A percentile compares a stretch with the other conserved stretches of the same genome.
Conservation (phyloP, 2,888 invertebrate species). For the Lasioglossum marginatum region DNA sequence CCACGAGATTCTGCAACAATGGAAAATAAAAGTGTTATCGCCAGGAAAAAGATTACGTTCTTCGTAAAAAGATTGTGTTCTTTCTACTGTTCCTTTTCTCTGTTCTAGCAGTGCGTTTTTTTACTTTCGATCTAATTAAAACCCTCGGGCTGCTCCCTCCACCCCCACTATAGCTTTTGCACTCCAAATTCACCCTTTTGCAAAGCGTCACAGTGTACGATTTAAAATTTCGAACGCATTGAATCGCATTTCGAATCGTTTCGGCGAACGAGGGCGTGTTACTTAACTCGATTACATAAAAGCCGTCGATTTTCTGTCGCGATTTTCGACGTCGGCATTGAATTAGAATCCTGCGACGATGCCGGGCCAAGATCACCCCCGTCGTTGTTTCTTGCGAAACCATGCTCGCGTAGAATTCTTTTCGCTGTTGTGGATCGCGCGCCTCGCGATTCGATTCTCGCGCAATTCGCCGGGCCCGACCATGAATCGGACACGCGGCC, state of each 20-base stretch:
- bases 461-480: slow-evolving; percentile 60
- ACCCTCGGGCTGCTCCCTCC: too few relatives aligned
- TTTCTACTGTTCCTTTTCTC: too few relatives aligned
- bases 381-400: slow-evolving; percentile 46
- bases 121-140: too few relatives aligned
- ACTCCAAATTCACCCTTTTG: too few relatives aligned
- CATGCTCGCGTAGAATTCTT: slow-evolving; percentile 14
- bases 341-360: slow-evolving; percentile 35
- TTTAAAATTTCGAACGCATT: background rate
- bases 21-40: background rate
- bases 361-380: slow-evolving; percentile 26
- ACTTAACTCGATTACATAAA: slow-evolving; percentile 58
- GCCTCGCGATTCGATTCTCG: slow-evolving; percentile 25
- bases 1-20: slow-evolving; percentile 44
- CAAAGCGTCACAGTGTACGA: too few relatives aligned
- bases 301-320: slow-evolving; percentile 30
- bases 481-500: slow-evolving; percentile 65
- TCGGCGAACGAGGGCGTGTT: slow-evolving; percentile 45
- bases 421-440: slow-evolving; percentile 38
- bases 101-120: too few relatives aligned
- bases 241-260: background rate
- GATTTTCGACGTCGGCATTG: slow-evolving; percentile 45
- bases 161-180: too few relatives aligned
- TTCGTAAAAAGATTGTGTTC: too few relatives aligned
- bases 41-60: background rate